phyloP scores from a whole-genome alignment of 2,113 vertebrate species.

The Dicrurus megarhynchus region DNA sequence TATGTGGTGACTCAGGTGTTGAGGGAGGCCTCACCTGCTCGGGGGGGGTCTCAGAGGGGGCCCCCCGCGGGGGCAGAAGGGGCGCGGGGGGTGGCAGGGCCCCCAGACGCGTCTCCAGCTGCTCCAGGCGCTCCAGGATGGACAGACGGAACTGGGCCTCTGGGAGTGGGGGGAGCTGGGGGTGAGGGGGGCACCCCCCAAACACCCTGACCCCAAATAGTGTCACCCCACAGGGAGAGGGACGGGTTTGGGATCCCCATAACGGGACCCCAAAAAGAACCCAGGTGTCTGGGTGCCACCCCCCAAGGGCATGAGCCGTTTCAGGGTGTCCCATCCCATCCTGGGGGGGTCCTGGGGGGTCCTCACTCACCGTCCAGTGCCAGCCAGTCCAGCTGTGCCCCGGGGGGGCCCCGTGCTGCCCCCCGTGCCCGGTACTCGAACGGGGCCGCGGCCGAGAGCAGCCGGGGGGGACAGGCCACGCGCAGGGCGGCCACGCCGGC shows the following conservation, averaged over 20 bases:
- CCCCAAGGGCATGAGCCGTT: fast-evolving
- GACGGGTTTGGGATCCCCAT: fast-evolving
- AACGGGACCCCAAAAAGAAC: not conserved
- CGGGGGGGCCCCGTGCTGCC: not conserved
- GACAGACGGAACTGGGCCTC: not conserved
- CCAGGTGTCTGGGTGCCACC: not conserved
- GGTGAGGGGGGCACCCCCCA: not conserved
- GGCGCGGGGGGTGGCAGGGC: not conserved
- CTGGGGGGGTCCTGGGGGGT: too few species aligned
- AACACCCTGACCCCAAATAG: not conserved
- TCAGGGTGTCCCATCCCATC: fast-evolving
- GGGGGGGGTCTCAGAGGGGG: not conserved
- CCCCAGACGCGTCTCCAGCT: not conserved
- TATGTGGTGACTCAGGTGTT: fast-evolving
- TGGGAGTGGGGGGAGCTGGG: fast-evolving
- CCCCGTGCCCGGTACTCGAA: not conserved
- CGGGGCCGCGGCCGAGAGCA: not conserved
- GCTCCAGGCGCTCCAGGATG: not conserved
- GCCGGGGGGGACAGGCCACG: not conserved
- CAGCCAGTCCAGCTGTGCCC: not conserved
- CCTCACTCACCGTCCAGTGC: not conserved
- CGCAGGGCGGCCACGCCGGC: not conserved
- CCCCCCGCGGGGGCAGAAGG: not conserved
- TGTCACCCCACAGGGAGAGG: fast-evolving
- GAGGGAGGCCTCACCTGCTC: not conserved